Evolutionary conservation across 2,888 invertebrate species (phyloP).

Genomic region (Amiota minor): DNA sequence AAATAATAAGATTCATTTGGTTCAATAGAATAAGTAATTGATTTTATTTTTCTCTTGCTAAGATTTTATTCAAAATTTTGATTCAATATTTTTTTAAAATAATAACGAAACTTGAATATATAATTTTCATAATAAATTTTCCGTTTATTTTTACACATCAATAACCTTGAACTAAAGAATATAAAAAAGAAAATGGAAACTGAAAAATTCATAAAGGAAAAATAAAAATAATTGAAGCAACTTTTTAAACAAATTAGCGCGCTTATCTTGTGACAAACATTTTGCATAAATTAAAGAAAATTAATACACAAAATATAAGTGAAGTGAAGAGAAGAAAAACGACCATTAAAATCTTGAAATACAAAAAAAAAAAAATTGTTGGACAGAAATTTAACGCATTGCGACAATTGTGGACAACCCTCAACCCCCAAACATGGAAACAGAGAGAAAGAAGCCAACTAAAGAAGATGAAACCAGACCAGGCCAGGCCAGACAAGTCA

Average conservation of each 20-base stretch:
- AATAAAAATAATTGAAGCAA: constrained; percentile 58
- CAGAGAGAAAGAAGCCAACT: background rate
- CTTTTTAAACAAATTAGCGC: constrained; percentile 61
- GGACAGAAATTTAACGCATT: constrained; percentile 2
- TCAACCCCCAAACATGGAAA: background rate
- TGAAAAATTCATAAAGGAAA: constrained; percentile 51
- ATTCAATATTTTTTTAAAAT: too few species aligned
- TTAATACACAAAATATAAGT: constrained; percentile 40
- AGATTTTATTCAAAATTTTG: too few species aligned
- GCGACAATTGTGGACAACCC: constrained; percentile 4
- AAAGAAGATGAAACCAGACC: background rate
- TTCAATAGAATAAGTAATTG: too few species aligned
- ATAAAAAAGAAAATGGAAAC: constrained; percentile 25
- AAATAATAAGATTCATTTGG: too few species aligned
- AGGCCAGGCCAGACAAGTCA: background rate
- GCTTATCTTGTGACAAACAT: constrained; percentile 60
- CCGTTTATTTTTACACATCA: background rate
- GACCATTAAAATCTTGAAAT: background rate
- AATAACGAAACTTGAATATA: too few species aligned
- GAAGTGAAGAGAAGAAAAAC: background rate
- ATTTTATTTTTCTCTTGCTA: too few species aligned
- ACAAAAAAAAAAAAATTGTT: constrained; percentile 1
- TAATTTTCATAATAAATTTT: too few species aligned
- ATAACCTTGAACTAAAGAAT: constrained; percentile 10
- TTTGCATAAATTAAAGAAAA: constrained; percentile 69